phyloP scores from a whole-genome alignment of 2,888 invertebrate genomes.

The Furcula furcula region DNA sequence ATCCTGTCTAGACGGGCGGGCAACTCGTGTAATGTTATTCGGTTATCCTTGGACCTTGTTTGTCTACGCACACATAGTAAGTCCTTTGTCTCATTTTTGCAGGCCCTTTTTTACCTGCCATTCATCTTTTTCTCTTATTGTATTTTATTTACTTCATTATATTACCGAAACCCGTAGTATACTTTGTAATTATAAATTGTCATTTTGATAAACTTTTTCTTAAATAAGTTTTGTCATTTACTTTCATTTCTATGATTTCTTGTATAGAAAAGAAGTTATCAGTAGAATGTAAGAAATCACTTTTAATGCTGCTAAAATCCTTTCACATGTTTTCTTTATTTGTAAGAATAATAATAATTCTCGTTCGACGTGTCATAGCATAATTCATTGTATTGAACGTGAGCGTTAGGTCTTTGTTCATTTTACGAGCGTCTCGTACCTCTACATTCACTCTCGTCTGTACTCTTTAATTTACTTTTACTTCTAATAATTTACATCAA shows the following conservation, averaged over 20 bases:
- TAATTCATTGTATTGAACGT: too few species aligned
- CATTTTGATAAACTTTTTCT: too few species aligned
- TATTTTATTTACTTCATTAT: conserved; percentile 9
- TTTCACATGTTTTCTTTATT: too few species aligned
- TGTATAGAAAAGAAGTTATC: too few species aligned
- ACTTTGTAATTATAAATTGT: conserved; percentile 5
- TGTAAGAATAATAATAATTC: too few species aligned
- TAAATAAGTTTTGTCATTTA: conserved; percentile 7
- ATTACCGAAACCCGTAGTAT: conserved; percentile 1
- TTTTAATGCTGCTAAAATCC: too few species aligned
- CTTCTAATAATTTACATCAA: conserved; percentile 15
- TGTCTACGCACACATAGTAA: conserved; percentile 19
- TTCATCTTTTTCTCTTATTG: conserved; percentile 8
- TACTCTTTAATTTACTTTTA: conserved; percentile 15
- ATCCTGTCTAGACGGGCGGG: conserved; percentile 30
- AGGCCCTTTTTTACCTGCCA: conserved; percentile 15
- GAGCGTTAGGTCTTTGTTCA: too few species aligned
- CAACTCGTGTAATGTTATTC: conserved; percentile 30
- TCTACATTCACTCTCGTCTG: background rate
- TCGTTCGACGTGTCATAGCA: too few species aligned
- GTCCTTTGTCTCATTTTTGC: conserved; percentile 25
- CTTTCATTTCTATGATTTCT: too few species aligned
- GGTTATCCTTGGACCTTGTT: conserved; percentile 21
- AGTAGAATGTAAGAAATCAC: too few species aligned
- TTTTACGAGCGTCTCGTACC: conserved; percentile 3